Conservation (phyloP, 2,888 invertebrate species). For the Archips crataeganus region DNA sequence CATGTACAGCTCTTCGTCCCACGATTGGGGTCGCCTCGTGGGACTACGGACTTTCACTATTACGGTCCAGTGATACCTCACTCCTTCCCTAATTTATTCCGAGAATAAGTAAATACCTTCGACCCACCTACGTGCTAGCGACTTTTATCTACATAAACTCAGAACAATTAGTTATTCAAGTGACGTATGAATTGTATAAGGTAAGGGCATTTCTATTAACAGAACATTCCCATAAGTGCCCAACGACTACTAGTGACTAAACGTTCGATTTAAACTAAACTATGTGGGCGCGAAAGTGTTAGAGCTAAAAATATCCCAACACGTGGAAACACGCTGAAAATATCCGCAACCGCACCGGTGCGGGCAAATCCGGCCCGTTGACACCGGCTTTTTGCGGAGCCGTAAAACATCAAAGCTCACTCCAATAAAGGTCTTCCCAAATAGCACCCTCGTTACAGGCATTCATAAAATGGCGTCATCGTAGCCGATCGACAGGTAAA, state of each 20-base stretch:
- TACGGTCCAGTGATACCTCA: background rate
- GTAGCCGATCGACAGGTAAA: slow-evolving; percentile 62
- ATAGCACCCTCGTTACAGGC: slow-evolving; percentile 60
- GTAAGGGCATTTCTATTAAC: background rate
- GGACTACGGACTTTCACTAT: background rate
- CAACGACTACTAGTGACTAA: slow-evolving; percentile 16
- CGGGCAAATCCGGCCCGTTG: slow-evolving; percentile 2
- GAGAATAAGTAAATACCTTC: background rate
- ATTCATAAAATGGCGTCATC: slow-evolving; percentile 68
- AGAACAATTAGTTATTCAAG: background rate
- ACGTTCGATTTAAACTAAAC: slow-evolving; percentile 41
- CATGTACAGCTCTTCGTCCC: background rate
- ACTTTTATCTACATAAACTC: background rate
- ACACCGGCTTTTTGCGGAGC: slow-evolving; percentile 41
- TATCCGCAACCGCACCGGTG: slow-evolving; percentile 46
- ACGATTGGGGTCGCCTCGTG: slow-evolving; percentile 1
- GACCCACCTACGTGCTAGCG: background rate
- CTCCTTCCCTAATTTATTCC: background rate
- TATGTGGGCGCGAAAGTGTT: slow-evolving; percentile 37
- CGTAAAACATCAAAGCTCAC: slow-evolving; percentile 62
- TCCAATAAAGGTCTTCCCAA: slow-evolving; percentile 61
- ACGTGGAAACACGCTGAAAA: slow-evolving; percentile 57
- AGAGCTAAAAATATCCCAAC: slow-evolving; percentile 56
- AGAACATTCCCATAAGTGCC: background rate
- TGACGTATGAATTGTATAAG: background rate